Evolutionary conservation across 2,797 vertebrate species (phyloP), one percentile per base, ranked within the genome.

Genomic region (Coregonus ussuriensis): DNA sequence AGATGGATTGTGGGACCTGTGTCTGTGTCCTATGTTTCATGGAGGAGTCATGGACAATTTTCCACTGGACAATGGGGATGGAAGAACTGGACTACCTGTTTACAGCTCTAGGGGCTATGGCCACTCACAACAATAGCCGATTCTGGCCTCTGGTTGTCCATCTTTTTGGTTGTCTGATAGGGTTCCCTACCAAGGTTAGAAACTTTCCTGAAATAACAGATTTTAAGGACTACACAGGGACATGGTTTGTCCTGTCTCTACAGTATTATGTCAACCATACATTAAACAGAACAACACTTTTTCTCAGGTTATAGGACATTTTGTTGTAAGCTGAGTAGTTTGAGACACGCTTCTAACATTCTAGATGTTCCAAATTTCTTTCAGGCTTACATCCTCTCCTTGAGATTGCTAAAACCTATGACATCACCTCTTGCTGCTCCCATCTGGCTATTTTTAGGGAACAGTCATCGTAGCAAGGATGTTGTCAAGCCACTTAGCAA

Each of bases 371-470:
- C 25, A 37, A 4, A 70, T 33, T 59, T 29, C 0, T 25, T 69
- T 25, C 29, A 35, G 16, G 6, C 18, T 21, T 78, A 54, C 54
- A 66, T 37, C 18, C n/a, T 9, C 37, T 71, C 9, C 37, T 47
- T 51, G 2, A 33, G 69, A 33, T 51, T 29, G 29, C n/a, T 21
- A 31, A 29, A 80, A 76, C 72, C 71, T 79, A 74, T 81, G 79
- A 78, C 84, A 81, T 86, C 73, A 78, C 83, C 53, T 33, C 47
- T 80, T n/a, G 75, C 85, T 79, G 25, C 59, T 78, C 62, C 77
- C 67, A 51, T 25, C 77, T 62, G 79, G 78, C 74, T 89, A 87
- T 86, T 88, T 86, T 85, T 78, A 82, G 74, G 0, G 66, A 67
- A 74, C 79, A 56, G 70, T 56, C 56, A 75, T n/a, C 33, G 80